Evolutionary conservation across 2,113 vertebrate species (phyloP), one percentile per base, ranked within the genome.

Genomic region (Mystacornis crossleyi): DNA sequence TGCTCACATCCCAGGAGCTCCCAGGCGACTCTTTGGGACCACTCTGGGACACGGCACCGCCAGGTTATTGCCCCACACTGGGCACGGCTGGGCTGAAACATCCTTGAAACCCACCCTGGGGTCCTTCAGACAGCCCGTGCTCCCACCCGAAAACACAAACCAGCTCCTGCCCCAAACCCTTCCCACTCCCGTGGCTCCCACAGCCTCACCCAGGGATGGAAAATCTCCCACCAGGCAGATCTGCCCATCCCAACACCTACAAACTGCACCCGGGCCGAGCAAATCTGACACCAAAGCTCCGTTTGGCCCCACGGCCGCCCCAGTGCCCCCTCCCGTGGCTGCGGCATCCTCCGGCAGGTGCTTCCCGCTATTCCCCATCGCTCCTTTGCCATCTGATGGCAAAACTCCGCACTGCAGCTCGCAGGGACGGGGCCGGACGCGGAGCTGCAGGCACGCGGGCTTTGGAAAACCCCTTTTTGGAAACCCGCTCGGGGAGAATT

Each of bases 381-480:
- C 62, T 31, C 0, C 48, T 89, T 94, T 96, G 93, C 96, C 96
- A 95, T 34, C 95, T 95, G 65, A 93, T 54, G 95, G 95, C 73
- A 61, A 38, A 12, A 36, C 4, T 1, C 23, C 5, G 19, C 94
- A 91, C 86, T 96, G 95, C 94, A 95, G 34, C 89, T 60, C 4
- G 24, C 75, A 4, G 36, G 65, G 65, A 24, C 0, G 2, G 16
- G 1, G 40, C 54, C 7, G 77, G 15, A 1, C 9, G 5, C 0
- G 2, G 79, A 5, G 54, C 31, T 38, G 33, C 26, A 6, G 2
- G 4, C 45, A 16, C 6, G 0, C 7, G 0, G 43, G 23, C 25
- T 67, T 36, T 15, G 73, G 78, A 26, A 87, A 92, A 34, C 0
- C 29, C 57, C 38, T 5, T 8, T 42, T 6, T 9, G 62, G 83